phyloP scores from a whole-genome alignment of 2,113 vertebrate genomes.

The Marcusenius ussheri region DNA sequence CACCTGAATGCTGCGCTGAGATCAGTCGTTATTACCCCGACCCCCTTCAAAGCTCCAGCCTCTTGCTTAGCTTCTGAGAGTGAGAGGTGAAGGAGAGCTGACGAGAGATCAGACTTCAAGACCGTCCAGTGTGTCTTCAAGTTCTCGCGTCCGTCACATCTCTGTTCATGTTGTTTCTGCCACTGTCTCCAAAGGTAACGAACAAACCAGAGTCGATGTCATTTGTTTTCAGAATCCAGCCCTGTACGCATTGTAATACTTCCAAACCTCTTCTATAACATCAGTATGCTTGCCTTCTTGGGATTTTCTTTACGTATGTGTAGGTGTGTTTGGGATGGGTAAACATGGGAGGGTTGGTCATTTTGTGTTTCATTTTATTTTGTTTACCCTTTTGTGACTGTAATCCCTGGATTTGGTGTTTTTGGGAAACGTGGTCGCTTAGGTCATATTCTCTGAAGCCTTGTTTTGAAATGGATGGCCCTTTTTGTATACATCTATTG shows the following conservation, averaged over 20 bases:
- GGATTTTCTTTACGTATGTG: background rate
- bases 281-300: background rate
- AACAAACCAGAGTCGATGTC: constrained; percentile 50
- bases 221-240: constrained; percentile 54
- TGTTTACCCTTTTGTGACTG: background rate
- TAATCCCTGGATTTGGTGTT: background rate
- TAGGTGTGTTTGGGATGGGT: background rate
- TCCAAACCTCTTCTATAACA: constrained; percentile 12
- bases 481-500: constrained; percentile 1
- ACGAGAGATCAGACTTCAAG: constrained; percentile 73
- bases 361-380: background rate
- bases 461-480: constrained; percentile 6
- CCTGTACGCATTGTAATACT: constrained; percentile 19
- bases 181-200: constrained; percentile 70
- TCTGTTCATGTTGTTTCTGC: constrained; percentile 73
- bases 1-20: constrained; percentile 59
- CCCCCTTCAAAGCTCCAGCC: constrained; percentile 59
- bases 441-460: background rate
- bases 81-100: constrained; percentile 56
- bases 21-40: constrained; percentile 44
- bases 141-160: constrained; percentile 71
- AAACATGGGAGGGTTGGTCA: background rate
- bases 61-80: constrained; percentile 69
- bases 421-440: background rate
- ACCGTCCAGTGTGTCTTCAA: constrained; percentile 64